These are phyloP conservation scores for Pipistrellus kuhlii DNA, from an alignment of 2,797 vertebrate genomes.

Conservation along the genomic window DNA sequence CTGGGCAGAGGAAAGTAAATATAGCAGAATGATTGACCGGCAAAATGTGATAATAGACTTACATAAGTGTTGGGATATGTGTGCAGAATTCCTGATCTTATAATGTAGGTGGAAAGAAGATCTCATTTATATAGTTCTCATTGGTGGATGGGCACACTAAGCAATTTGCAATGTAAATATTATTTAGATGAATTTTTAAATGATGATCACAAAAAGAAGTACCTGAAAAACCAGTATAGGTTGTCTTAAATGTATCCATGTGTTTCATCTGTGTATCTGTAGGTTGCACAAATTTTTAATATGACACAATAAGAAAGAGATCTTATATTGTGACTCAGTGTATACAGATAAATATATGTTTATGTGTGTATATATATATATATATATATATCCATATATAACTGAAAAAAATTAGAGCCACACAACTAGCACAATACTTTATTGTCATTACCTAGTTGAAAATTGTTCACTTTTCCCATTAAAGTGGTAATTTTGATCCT, in stretches of 20 bases:
- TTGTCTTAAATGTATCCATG: constrained; percentile 9
- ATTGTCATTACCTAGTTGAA: constrained; percentile 10
- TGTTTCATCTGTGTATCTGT: constrained; percentile 17
- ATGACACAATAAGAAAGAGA: constrained; percentile 26
- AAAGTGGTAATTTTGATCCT: not conserved
- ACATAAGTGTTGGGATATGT: not conserved
- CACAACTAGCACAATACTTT: not conserved
- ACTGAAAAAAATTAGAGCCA: not conserved
- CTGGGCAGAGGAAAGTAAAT: constrained; percentile 5
- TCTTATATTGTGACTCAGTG: not conserved
- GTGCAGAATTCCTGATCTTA: not conserved
- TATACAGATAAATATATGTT: not conserved
- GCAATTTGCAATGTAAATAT: constrained; percentile 12
- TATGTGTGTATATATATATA: not conserved
- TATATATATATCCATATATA: not conserved
- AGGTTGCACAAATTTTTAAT: not conserved
- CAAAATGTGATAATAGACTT: not conserved
- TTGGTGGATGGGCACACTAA: not conserved
- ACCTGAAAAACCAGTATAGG: constrained; percentile 26
- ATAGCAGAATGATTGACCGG: not conserved
- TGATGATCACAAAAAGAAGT: not conserved
- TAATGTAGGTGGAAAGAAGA: not conserved
- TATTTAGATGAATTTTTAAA: not conserved
- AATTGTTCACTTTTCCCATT: not conserved
- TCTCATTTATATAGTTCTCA: not conserved